Conservation (phyloP, 2,797 vertebrate species). For the Melanotaenia maccullochi region DNA sequence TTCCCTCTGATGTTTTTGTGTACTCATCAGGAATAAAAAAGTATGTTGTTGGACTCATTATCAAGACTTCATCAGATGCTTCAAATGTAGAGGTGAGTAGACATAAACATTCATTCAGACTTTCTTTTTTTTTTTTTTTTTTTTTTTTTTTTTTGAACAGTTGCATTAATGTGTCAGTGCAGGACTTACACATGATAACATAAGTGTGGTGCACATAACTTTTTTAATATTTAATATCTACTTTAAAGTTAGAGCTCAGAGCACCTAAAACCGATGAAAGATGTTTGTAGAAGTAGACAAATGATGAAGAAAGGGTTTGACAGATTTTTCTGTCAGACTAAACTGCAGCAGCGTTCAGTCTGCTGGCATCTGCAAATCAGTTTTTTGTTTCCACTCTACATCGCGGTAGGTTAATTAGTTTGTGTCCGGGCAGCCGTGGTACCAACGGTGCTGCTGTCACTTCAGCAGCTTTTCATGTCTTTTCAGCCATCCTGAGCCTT, state of each 20-base stretch:
- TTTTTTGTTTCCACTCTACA: too few species aligned
- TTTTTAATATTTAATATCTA: background rate
- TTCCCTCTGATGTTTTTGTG: constrained; percentile 46
- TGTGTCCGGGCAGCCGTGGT: too few species aligned
- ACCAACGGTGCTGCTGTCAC: background rate
- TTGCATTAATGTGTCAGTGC: too few species aligned
- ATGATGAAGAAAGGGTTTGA: too few species aligned
- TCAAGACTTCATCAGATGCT: constrained; percentile 98
- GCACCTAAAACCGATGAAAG: too few species aligned
- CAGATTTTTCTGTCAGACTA: too few species aligned
- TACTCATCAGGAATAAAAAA: constrained; percentile 95
- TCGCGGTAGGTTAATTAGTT: too few species aligned
- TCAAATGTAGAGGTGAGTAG: constrained; percentile 93
- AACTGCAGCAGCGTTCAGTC: too few species aligned
- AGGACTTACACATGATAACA: background rate
- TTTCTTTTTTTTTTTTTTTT: background rate
- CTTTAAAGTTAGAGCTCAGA: too few species aligned
- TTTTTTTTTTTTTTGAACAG: background rate
- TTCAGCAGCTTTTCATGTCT: constrained; percentile 16
- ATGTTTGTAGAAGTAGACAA: too few species aligned
- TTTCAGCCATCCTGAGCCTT: constrained; percentile 15
- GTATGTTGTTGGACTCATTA: constrained; percentile 98
- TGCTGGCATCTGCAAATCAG: too few species aligned
- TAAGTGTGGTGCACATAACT: background rate
- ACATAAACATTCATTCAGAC: background rate